phyloP scores from a whole-genome alignment of 1,140 invertebrate species.

The Vanessa atalanta region DNA sequence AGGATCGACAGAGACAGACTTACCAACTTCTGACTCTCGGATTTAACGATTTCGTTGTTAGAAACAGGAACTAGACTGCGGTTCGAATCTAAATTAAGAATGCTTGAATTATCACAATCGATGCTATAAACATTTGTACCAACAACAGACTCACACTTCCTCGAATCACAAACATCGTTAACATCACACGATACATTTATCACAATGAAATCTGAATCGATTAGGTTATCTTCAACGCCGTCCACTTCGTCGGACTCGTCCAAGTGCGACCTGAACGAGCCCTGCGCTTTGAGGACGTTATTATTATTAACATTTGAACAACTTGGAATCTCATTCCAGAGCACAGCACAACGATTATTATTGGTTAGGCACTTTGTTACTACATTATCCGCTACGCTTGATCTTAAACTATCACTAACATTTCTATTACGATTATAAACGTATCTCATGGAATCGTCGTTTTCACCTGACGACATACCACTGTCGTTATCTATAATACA shows the following conservation, averaged over 20 bases:
- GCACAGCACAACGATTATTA: constrained; percentile 62
- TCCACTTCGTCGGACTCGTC: constrained; percentile 37
- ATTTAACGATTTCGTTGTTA: constrained; percentile 69
- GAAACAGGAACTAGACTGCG: constrained; percentile 73
- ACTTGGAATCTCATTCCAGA: constrained; percentile 78
- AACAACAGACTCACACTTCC: constrained; percentile 37
- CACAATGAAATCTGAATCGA: constrained; percentile 70
- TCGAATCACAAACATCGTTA: constrained; percentile 50
- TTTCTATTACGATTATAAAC: constrained; percentile 50
- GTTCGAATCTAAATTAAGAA: constrained; percentile 60
- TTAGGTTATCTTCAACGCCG: constrained; percentile 39
- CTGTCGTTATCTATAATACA: constrained; percentile 63
- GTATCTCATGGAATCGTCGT: constrained; percentile 64
- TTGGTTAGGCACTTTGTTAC: constrained; percentile 74
- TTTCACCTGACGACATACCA: constrained; percentile 76
- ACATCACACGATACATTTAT: constrained; percentile 71
- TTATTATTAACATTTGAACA: constrained; percentile 72
- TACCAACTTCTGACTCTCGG: constrained; percentile 73
- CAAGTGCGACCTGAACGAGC: constrained; percentile 27
- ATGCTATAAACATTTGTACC: constrained; percentile 64
- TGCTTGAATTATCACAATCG: constrained; percentile 70
- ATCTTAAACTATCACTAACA: constrained; percentile 49
- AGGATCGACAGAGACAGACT: constrained; percentile 73
- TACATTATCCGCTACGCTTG: constrained; percentile 47
- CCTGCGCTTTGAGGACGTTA: constrained; percentile 35